These are phyloP conservation scores for Carollia perspicillata DNA, from an alignment of 2,113 vertebrate genomes.

Conservation along the genomic window DNA sequence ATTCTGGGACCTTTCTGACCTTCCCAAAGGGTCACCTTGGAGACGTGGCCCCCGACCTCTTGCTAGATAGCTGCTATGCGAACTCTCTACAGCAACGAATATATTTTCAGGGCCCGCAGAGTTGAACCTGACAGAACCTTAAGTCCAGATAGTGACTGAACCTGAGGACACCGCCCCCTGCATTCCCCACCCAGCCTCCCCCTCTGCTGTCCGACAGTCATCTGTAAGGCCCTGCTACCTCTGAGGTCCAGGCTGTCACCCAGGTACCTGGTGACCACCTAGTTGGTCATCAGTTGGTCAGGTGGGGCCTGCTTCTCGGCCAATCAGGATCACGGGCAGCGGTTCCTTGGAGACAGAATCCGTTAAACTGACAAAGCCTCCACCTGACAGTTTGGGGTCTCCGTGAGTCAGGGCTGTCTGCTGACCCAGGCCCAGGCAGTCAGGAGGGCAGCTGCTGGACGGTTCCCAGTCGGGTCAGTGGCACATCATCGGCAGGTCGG, in stretches of 20 bases:
- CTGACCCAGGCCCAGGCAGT: background rate
- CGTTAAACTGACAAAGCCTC: background rate
- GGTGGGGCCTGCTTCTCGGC: background rate
- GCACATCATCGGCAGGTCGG: background rate
- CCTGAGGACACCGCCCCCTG: too few relatives aligned
- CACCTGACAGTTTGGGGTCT: fast-evolving
- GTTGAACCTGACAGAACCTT: fast-evolving
- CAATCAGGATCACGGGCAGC: background rate
- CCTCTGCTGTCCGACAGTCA: background rate
- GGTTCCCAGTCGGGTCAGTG: background rate
- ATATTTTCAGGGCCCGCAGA: background rate
- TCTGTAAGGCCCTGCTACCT: background rate
- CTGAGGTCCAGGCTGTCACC: fast-evolving
- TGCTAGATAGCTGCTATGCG: background rate
- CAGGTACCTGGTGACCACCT: background rate
- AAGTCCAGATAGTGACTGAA: background rate
- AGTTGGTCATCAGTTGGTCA: background rate
- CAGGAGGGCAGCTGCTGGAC: background rate
- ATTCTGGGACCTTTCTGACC: background rate
- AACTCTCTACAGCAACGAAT: too few relatives aligned
- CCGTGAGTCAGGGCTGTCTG: fast-evolving
- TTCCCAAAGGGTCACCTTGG: too few relatives aligned
- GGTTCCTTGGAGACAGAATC: background rate
- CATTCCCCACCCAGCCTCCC: fast-evolving
- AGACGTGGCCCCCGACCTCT: background rate